These are phyloP conservation scores for Jaculus jaculus DNA, from an alignment of 2,113 vertebrate species.

Conservation along the genomic window DNA sequence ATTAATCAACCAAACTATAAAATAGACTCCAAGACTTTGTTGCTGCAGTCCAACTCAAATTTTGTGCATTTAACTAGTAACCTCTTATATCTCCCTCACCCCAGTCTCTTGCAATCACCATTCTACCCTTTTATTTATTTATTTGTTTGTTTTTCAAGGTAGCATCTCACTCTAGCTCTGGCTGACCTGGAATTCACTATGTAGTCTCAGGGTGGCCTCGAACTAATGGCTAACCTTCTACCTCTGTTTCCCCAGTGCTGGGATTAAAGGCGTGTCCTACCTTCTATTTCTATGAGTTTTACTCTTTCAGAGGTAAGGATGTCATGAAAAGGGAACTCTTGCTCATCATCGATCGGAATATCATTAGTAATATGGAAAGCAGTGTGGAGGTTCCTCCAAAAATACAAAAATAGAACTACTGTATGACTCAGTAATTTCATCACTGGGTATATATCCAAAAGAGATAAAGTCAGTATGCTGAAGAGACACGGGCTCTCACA, in stretches of 20 bases:
- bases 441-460: background rate
- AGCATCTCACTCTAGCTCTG: too few relatives aligned
- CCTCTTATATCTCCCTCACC: too few relatives aligned
- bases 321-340: background rate
- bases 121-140: too few relatives aligned
- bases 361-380: background rate
- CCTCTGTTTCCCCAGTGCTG: too few relatives aligned
- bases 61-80: background rate
- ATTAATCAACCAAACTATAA: background rate
- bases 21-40: background rate
- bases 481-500: background rate
- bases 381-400: background rate
- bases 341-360: background rate
- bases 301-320: background rate
- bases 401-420: background rate
- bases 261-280: too few relatives aligned
- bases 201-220: too few relatives aligned
- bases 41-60: background rate
- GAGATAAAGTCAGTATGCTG: background rate
- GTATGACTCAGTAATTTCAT: background rate
- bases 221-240: too few relatives aligned
- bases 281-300: background rate
- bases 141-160: too few relatives aligned
- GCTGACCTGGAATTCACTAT: too few relatives aligned
- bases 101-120: background rate